Conservation (phyloP, 1,140 invertebrate species). For the Pantala flavescens region DNA sequence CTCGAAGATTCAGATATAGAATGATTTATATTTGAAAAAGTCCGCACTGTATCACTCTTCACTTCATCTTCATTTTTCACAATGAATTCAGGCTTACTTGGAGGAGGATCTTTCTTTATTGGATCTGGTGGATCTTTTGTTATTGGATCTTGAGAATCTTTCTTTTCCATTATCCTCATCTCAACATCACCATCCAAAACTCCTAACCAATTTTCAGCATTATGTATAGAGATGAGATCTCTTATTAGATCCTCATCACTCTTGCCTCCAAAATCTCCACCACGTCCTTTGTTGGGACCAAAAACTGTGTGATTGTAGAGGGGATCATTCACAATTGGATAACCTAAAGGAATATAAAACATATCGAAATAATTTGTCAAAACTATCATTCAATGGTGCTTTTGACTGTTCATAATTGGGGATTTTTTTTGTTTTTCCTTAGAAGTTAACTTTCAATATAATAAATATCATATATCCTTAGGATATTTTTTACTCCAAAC, state of each 20-base stretch:
- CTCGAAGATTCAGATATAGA: no score
- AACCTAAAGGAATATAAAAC: slow-evolving; percentile 44
- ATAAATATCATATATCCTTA: no score
- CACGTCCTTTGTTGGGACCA: slow-evolving; percentile 83
- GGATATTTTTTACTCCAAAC: no score
- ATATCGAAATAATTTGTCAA: no score
- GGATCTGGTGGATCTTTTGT: background rate
- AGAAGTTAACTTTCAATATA: no score
- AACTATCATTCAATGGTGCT: no score
- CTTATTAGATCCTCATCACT: slow-evolving; percentile 80
- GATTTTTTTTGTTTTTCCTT: background rate
- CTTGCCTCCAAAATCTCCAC: slow-evolving; percentile 78
- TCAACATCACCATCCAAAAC: slow-evolving; percentile 75
- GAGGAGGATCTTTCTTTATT: background rate
- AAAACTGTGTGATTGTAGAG: slow-evolving; percentile 90
- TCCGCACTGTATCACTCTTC: background rate
- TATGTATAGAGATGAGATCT: slow-evolving; percentile 83
- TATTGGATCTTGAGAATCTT: background rate
- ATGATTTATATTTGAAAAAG: background rate
- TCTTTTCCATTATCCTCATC: slow-evolving; percentile 35
- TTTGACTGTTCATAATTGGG: no score
- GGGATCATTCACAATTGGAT: slow-evolving; percentile 94
- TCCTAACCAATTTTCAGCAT: slow-evolving; percentile 86
- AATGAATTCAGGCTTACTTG: background rate
- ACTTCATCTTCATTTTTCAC: background rate